Conservation (phyloP, 2,113 vertebrate genomes). For the Lamprotornis superbus region DNA sequence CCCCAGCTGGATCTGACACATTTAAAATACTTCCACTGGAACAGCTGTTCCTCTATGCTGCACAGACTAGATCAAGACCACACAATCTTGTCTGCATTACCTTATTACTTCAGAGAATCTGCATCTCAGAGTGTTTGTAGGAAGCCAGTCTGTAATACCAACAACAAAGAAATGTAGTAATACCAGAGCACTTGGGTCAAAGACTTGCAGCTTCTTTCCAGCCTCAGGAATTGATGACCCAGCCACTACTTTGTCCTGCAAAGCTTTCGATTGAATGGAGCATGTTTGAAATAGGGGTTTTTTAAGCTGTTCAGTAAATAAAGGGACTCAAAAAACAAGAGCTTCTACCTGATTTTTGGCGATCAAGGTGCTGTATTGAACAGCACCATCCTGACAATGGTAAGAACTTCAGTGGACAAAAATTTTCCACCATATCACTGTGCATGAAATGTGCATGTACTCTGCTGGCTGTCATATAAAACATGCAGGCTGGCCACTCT, state of each 20-base stretch:
- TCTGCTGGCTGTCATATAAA: background rate
- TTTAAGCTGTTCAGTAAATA: background rate
- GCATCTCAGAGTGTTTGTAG: background rate
- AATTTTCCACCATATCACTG: background rate
- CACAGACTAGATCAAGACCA: background rate
- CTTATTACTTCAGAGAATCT: background rate
- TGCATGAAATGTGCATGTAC: background rate
- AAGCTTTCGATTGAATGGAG: background rate
- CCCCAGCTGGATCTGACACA: background rate
- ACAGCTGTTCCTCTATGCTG: background rate
- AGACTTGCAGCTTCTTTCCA: background rate
- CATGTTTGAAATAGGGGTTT: background rate
- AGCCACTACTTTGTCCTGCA: background rate
- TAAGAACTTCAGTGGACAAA: background rate
- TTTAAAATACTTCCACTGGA: background rate
- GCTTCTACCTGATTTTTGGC: background rate
- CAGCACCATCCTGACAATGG: background rate
- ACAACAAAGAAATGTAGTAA: background rate
- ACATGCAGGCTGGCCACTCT: background rate
- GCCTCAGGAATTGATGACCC: background rate
- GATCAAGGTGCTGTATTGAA: background rate
- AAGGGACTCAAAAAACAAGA: background rate
- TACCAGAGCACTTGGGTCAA: background rate
- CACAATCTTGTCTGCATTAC: background rate
- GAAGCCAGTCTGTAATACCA: background rate